phyloP scores from a whole-genome alignment of 2,797 vertebrate genomes.

The Molossus molossus region DNA sequence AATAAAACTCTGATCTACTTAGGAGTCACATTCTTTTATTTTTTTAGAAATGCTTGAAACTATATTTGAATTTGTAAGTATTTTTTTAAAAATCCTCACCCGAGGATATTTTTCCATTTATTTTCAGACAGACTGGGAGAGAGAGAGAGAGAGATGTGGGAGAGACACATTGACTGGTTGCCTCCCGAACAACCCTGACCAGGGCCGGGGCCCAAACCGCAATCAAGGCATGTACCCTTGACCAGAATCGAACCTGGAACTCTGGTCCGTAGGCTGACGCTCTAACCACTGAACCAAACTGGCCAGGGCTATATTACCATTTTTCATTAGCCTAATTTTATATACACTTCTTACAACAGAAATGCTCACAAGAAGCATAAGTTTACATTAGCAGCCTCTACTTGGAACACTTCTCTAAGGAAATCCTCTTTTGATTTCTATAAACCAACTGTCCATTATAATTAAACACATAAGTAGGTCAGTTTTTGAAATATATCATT shows the following conservation, averaged over 20 bases:
- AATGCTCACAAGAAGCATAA: slow-evolving; percentile 36
- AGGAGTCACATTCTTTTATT: background rate
- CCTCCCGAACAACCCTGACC: too few species aligned
- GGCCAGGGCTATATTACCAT: too few species aligned
- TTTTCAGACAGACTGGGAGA: too few species aligned
- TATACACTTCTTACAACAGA: background rate
- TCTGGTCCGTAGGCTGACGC: too few species aligned
- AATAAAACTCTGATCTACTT: background rate
- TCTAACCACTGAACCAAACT: too few species aligned
- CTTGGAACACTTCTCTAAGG: background rate
- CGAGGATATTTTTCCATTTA: background rate
- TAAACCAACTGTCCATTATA: slow-evolving; percentile 18
- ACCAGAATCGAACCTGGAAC: too few species aligned
- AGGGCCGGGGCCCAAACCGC: too few species aligned
- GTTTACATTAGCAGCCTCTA: background rate
- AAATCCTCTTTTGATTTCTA: slow-evolving; percentile 25
- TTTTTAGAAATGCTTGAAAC: slow-evolving; percentile 41
- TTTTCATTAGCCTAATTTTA: background rate
- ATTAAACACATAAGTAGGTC: background rate
- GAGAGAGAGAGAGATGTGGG: too few species aligned
- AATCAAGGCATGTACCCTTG: too few species aligned
- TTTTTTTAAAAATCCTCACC: background rate
- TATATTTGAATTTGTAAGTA: background rate
- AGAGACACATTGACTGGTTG: too few species aligned
- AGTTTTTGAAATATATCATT: slow-evolving; percentile 44